These are phyloP conservation scores for Muntiacus muntjak DNA, from an alignment of 2,113 vertebrate species.

Conservation along the genomic window DNA sequence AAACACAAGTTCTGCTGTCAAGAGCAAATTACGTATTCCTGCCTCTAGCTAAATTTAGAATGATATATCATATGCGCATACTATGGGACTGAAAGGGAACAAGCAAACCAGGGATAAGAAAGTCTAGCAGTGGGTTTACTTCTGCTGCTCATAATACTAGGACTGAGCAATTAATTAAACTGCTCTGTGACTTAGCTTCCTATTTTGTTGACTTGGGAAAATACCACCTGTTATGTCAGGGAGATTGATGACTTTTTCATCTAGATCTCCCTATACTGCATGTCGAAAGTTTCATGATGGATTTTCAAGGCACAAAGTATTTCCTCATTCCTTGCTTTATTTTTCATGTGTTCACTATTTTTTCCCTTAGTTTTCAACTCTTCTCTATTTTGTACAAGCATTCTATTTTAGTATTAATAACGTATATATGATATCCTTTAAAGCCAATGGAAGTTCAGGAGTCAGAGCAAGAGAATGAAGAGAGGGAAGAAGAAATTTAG, in stretches of 20 bases:
- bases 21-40: neutral
- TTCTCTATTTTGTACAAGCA: neutral
- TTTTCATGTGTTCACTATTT: neutral
- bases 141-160: neutral
- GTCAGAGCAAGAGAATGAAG: neutral
- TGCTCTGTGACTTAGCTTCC: neutral
- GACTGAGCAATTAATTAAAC: neutral
- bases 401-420: neutral
- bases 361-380: neutral
- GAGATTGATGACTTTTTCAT: neutral
- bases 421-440: neutral
- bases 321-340: neutral
- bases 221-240: neutral
- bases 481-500: neutral
- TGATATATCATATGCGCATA: neutral
- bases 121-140: neutral
- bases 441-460: neutral
- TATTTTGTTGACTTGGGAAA: slow-evolving; percentile 1
- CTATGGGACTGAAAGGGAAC: neutral
- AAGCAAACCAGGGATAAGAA: neutral
- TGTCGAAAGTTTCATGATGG: neutral
- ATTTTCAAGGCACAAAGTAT: neutral
- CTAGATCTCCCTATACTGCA: neutral
- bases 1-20: neutral
- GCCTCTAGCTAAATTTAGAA: neutral